These are phyloP conservation scores for Dryobates pubescens DNA, from an alignment of 2,797 vertebrate genomes.

Conservation along the genomic window DNA sequence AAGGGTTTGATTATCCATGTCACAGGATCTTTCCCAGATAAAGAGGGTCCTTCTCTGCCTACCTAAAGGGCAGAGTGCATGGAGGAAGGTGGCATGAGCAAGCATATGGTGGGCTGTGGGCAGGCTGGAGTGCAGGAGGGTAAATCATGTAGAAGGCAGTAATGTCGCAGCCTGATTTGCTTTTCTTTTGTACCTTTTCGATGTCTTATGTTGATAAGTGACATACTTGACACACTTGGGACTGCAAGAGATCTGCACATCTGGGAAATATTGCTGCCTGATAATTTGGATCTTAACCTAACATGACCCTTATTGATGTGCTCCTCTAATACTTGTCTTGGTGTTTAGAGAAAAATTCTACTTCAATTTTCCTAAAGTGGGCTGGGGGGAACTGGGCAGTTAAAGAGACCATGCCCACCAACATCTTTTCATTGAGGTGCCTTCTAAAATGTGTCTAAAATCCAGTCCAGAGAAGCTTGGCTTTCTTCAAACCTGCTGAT, in stretches of 20 bases:
- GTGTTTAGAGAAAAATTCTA: not conserved
- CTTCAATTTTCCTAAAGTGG: not conserved
- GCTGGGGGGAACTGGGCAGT: not conserved
- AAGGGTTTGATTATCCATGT: not conserved
- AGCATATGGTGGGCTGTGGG: not conserved
- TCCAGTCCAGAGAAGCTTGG: not conserved
- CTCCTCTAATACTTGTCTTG: not conserved
- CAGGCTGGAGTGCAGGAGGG: not conserved
- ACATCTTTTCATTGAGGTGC: not conserved
- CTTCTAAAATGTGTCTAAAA: conserved; percentile 11
- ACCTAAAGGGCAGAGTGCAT: not conserved
- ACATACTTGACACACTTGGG: not conserved
- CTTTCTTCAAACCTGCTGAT: conserved; percentile 16
- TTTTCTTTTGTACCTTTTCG: not conserved
- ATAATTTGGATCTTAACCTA: not conserved
- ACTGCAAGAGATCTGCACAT: not conserved
- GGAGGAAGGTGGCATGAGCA: not conserved
- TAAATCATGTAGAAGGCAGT: not conserved
- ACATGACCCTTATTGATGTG: not conserved
- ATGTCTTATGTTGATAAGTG: not conserved
- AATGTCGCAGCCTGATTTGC: not conserved
- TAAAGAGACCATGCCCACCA: not conserved
- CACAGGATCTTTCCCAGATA: not conserved
- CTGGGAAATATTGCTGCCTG: not conserved
- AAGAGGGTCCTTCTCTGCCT: not conserved